Evolutionary conservation across 1,140 invertebrate genomes (phyloP), one percentile per base, ranked within the genome.

Genomic region (Thaumatotibia leucotreta): DNA sequence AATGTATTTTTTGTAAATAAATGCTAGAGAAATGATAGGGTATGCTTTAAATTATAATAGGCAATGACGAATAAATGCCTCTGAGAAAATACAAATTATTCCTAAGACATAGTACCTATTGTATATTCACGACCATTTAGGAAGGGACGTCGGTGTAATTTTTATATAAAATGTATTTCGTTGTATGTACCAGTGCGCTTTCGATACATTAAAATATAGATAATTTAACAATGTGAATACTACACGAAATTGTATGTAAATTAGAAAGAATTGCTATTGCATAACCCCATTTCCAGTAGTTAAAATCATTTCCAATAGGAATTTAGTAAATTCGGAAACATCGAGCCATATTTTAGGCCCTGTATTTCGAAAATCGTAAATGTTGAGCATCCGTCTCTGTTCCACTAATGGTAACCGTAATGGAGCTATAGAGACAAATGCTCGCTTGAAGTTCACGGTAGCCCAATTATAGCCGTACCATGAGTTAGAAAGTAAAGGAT

Each of bases 1-100:
- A 24, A 58, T 58, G 52, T 58, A 58, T 27, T 58, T 58, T 58
- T 58, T 58, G 52, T 58, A 58, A 58, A 58, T 58, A 58, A 58
- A 27, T 27, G 24, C 52, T 58, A 58, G 52, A 58, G 52, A 58
- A 58, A 27, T 14, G 23, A 58, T 58, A 58, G 52, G 52, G 1
- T 58, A 58, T 14, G 52, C 52, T 58, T 58, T 58, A 58, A 58
- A 45, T 45, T 45, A 45, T 45, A 35, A 8, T 58, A 58, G 52
- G 52, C 52, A 58, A 29, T 58, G 52, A 52, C 50, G 50, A 27
- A 52, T 27, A 23, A 24, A 29, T 14, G 52, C 23, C 23, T 58
- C n/a, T 11, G n/a, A 24, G 52, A 58, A 52, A 58, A 58, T 58
- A 58, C 52, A 58, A 58, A 58, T 58, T 58, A 58, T 29, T 27